These are phyloP conservation scores for Amiota communis DNA, from an alignment of 2,888 invertebrate genomes.

Conservation along the genomic window DNA sequence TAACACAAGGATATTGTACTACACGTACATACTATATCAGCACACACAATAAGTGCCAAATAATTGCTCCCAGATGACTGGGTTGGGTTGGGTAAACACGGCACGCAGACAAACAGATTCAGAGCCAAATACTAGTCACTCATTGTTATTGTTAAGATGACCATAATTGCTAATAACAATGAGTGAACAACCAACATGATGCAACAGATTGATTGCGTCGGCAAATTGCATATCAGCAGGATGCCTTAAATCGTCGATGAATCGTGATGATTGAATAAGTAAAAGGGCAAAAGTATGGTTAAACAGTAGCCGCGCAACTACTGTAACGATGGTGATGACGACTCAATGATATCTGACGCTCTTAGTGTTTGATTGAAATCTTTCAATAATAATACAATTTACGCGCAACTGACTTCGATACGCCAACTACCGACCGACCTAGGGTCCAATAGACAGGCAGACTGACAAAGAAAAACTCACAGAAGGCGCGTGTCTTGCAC, in stretches of 20 bases:
- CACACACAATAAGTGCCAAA: slow-evolving; percentile 20
- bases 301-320: slow-evolving; percentile 19
- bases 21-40: too few species aligned
- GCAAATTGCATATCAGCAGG: slow-evolving; percentile 47
- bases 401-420: slow-evolving; percentile 8
- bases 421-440: neutral
- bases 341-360: neutral
- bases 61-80: slow-evolving; percentile 25
- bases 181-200: neutral
- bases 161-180: slow-evolving; percentile 19
- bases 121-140: slow-evolving; percentile 44
- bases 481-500: slow-evolving; percentile 32
- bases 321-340: neutral
- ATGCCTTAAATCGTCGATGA: slow-evolving; percentile 30
- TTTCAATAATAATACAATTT: slow-evolving; percentile 46
- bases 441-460: neutral
- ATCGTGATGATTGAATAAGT: neutral
- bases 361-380: slow-evolving; percentile 58
- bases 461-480: neutral
- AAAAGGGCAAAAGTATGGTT: neutral
- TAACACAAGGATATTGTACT: slow-evolving; percentile 11
- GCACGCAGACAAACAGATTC: slow-evolving; percentile 36
- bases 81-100: neutral
- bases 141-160: slow-evolving; percentile 32
- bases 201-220: slow-evolving; percentile 59